phyloP scores from a whole-genome alignment of 2,888 invertebrate species.

The Tanypteryx hageni region DNA sequence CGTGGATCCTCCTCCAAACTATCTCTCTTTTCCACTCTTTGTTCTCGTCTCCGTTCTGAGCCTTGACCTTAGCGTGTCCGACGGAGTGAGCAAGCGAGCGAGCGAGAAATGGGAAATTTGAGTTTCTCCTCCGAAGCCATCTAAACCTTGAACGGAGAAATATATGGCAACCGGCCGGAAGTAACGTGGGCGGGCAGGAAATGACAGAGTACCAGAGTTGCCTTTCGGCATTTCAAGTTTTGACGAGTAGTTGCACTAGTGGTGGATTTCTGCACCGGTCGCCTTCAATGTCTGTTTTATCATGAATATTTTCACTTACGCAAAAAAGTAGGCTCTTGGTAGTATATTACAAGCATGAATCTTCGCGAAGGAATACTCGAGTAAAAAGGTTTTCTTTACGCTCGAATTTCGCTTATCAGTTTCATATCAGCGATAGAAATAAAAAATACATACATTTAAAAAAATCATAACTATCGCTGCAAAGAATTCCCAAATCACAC shows the following conservation, averaged over 20 bases:
- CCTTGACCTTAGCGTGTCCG: conserved; percentile 34
- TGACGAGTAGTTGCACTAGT: not conserved
- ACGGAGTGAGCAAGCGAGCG: not conserved
- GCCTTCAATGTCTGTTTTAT: too few species aligned
- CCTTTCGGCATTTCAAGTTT: not conserved
- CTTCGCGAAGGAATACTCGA: not conserved
- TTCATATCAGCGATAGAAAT: not conserved
- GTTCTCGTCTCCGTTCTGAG: not conserved
- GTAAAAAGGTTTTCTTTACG: not conserved
- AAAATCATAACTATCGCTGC: too few species aligned
- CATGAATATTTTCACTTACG: too few species aligned
- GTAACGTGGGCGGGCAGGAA: not conserved
- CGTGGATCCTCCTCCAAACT: too few species aligned
- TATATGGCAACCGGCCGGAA: not conserved
- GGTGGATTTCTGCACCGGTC: not conserved
- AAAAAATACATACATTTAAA: not conserved
- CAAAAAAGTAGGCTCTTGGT: too few species aligned
- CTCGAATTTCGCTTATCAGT: not conserved
- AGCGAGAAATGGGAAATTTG: not conserved
- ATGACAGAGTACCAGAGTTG: not conserved
- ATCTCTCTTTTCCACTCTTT: too few species aligned
- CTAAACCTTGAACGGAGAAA: not conserved
- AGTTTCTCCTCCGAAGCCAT: not conserved
- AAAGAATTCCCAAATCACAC: too few species aligned
- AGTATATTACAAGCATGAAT: not conserved